A percentile compares a stretch with the other conserved stretches of the same genome.
Evolutionary conservation across 2,797 vertebrate species (phyloP).

Genomic region (Antennarius maculatus): DNA sequence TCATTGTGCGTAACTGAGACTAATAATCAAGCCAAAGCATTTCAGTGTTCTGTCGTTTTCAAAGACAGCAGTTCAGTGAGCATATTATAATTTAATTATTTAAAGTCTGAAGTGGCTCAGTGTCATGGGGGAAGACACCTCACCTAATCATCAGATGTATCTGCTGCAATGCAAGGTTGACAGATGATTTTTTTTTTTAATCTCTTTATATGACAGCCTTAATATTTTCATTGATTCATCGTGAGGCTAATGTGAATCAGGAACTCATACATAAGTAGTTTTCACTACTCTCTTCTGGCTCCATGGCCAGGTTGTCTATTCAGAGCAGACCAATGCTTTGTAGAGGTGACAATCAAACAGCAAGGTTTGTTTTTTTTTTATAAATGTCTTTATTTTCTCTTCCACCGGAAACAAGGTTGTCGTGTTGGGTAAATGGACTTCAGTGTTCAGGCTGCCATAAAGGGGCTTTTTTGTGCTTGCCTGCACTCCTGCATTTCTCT

Average conservation of each 20-base stretch:
- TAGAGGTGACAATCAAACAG: conserved; percentile 37
- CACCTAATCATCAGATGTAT: conserved; percentile 16
- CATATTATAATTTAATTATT: conserved; percentile 25
- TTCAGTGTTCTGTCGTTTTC: conserved; percentile 26
- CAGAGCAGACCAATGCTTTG: conserved; percentile 40
- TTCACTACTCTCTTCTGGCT: conserved; percentile 45
- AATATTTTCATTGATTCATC: conserved; percentile 40
- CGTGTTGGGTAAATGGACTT: conserved; percentile 72
- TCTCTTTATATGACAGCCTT: conserved; percentile 4
- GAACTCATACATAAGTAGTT: conserved; percentile 62
- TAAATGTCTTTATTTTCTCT: conserved; percentile 46
- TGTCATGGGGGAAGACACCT: conserved; percentile 21
- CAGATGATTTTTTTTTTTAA: conserved; percentile 47
- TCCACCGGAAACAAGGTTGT: conserved; percentile 65
- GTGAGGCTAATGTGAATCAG: conserved; percentile 45
- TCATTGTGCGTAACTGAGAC: conserved; percentile 30
- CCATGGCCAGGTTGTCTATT: conserved; percentile 27
- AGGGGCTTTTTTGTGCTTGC: conserved; percentile 76
- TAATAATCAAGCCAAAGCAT: conserved; percentile 16
- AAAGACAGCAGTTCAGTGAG: conserved; percentile 24
- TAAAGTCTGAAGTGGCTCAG: conserved; percentile 34
- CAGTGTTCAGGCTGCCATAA: conserved; percentile 76
- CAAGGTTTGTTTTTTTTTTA: conserved; percentile 15
- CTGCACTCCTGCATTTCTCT: conserved; percentile 45
- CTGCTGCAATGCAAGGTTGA: conserved; percentile 36